Evolutionary conservation across 2,888 invertebrate species (phyloP).

Genomic region (Phragmatobia fuliginosa): DNA sequence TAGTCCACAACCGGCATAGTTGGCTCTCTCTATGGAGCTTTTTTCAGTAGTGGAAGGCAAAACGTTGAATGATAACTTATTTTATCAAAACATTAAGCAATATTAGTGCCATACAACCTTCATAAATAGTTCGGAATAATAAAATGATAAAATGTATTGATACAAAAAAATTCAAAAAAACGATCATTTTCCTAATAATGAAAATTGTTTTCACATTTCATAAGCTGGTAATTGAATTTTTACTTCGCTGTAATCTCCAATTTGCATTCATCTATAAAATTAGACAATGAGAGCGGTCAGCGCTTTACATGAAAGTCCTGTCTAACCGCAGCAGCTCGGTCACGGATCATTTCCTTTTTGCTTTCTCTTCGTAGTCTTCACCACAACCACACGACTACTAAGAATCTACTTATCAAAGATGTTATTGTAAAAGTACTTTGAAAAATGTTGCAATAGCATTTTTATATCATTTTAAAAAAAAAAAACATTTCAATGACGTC

Average conservation of each 20-base stretch:
- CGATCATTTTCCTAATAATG: no score
- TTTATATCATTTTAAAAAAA: no score
- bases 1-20: no score
- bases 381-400: slow-evolving; percentile 50
- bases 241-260: not conserved
- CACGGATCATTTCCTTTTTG: slow-evolving; percentile 56
- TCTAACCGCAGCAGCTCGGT: slow-evolving; percentile 42
- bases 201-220: not conserved
- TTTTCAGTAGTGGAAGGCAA: no score
- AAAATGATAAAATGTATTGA: not conserved
- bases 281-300: slow-evolving; percentile 18
- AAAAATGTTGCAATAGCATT: not conserved
- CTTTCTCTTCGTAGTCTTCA: slow-evolving; percentile 52
- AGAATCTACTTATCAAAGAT: not conserved
- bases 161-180: no score
- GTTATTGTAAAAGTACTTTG: not conserved
- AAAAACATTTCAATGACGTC: no score
- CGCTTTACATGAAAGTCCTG: slow-evolving; percentile 50
- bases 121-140: not conserved
- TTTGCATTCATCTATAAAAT: slow-evolving; percentile 2
- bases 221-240: not conserved
- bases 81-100: no score
- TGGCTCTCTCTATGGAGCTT: no score
- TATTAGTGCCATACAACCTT: not conserved
- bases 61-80: no score